phyloP scores from a whole-genome alignment of 2,113 vertebrate species.

The Eolophus roseicapilla region DNA sequence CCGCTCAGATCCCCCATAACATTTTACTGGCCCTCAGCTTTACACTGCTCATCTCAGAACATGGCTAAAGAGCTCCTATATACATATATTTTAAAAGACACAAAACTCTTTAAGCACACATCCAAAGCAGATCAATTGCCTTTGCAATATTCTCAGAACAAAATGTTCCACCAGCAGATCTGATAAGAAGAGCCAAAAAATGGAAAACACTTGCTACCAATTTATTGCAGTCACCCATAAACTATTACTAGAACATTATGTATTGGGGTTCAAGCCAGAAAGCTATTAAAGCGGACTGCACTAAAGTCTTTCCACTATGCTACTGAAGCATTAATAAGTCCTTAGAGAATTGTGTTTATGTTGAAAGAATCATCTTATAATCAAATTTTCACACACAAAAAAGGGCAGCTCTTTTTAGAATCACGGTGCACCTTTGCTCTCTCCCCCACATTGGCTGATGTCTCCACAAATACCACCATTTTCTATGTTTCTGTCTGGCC shows the following conservation, averaged over 20 bases:
- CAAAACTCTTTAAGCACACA: slow-evolving; percentile 48
- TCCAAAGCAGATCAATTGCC: slow-evolving; percentile 74
- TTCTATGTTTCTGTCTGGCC: slow-evolving; percentile 61
- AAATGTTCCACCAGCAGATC: slow-evolving; percentile 77
- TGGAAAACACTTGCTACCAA: slow-evolving; percentile 79
- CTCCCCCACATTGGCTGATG: slow-evolving; percentile 5
- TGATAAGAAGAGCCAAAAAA: slow-evolving; percentile 79
- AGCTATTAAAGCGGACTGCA: slow-evolving; percentile 75
- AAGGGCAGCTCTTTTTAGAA: slow-evolving; percentile 60
- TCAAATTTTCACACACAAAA: slow-evolving; percentile 69
- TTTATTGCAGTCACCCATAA: slow-evolving; percentile 82
- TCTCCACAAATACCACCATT: slow-evolving; percentile 55
- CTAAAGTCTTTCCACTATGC: slow-evolving; percentile 70
- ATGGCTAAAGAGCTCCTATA: background rate
- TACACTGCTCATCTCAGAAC: background rate
- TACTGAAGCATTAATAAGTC: slow-evolving; percentile 75
- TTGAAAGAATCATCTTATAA: slow-evolving; percentile 72
- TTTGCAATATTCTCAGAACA: slow-evolving; percentile 76
- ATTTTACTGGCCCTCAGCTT: slow-evolving; percentile 25
- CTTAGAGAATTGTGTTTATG: slow-evolving; percentile 66
- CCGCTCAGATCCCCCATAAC: slow-evolving; percentile 19
- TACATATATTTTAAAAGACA: slow-evolving; percentile 53
- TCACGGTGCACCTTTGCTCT: slow-evolving; percentile 48
- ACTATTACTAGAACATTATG: slow-evolving; percentile 84
- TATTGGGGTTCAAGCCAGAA: slow-evolving; percentile 80